Conservation (phyloP, 92 coral and sea anemone species). For the Muricea muricata region DNA sequence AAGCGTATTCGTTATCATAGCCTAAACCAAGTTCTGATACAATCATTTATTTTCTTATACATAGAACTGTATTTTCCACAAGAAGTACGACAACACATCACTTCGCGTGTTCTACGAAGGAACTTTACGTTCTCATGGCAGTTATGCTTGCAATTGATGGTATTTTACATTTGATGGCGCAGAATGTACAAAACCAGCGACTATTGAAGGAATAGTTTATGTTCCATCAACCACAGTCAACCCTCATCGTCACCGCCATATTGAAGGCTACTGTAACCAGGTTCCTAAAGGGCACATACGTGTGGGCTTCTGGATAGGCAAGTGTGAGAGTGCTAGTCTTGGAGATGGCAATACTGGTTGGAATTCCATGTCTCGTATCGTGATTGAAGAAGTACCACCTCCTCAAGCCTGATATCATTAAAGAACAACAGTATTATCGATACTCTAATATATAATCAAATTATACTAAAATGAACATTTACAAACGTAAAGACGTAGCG, state of each 20-base stretch:
- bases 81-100: background rate
- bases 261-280: background rate
- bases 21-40: no score
- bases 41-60: background rate
- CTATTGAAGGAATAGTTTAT: background rate
- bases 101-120: background rate
- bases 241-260: background rate
- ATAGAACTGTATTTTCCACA: background rate
- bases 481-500: no score
- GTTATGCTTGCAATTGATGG: background rate
- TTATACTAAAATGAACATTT: no score
- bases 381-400: no score
- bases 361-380: no score
- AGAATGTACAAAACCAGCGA: background rate
- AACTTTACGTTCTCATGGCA: background rate
- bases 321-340: no score
- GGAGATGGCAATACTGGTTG: no score
- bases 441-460: no score
- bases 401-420: no score
- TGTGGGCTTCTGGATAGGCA: no score
- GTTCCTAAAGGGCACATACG: background rate
- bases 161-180: background rate
- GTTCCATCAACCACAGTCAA: background rate
- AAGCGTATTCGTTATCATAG: no score
- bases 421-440: no score